These are phyloP conservation scores for Elaeidobius kamerunicus DNA, from an alignment of 2,888 invertebrate genomes.

Conservation along the genomic window DNA sequence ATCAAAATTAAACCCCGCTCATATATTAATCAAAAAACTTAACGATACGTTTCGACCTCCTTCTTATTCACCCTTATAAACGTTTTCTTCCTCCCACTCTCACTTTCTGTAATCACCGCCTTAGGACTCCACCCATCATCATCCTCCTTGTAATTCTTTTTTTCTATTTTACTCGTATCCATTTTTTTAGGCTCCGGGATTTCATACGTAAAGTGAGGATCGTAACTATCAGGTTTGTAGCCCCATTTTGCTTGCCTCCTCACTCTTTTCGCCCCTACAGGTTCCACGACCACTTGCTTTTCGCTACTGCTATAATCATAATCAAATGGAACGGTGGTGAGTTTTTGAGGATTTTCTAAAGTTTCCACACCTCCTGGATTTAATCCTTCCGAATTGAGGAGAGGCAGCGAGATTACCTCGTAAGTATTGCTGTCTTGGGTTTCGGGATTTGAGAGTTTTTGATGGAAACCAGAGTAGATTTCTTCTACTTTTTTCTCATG, in stretches of 20 bases:
- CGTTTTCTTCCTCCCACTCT: conserved; percentile 35
- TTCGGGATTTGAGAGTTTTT: conserved; percentile 21
- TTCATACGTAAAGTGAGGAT: conserved; percentile 29
- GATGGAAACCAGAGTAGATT: conserved; percentile 20
- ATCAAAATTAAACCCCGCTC: background rate
- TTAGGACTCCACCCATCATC: conserved; percentile 41
- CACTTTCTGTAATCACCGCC: conserved; percentile 37
- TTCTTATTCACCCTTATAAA: conserved; percentile 28
- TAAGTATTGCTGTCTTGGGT: conserved; percentile 25
- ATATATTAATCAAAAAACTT: background rate
- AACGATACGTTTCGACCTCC: conserved; percentile 15
- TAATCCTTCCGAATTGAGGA: conserved; percentile 39
- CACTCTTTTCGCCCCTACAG: conserved; percentile 1
- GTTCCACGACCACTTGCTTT: conserved; percentile 24
- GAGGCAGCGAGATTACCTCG: conserved; percentile 35
- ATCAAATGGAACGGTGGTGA: conserved; percentile 44
- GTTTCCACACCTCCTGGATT: conserved; percentile 40
- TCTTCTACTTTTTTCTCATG: conserved; percentile 26
- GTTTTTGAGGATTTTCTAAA: conserved; percentile 41
- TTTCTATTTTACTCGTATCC: conserved; percentile 35
- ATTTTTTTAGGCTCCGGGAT: conserved; percentile 30
- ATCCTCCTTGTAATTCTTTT: conserved; percentile 38
- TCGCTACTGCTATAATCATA: conserved; percentile 42
- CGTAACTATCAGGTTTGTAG: conserved; percentile 40
- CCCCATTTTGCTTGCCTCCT: conserved; percentile 22